Base-by-base conservation (phyloP, 2,113 vertebrate species). In the Anguilla japonica region DNA sequence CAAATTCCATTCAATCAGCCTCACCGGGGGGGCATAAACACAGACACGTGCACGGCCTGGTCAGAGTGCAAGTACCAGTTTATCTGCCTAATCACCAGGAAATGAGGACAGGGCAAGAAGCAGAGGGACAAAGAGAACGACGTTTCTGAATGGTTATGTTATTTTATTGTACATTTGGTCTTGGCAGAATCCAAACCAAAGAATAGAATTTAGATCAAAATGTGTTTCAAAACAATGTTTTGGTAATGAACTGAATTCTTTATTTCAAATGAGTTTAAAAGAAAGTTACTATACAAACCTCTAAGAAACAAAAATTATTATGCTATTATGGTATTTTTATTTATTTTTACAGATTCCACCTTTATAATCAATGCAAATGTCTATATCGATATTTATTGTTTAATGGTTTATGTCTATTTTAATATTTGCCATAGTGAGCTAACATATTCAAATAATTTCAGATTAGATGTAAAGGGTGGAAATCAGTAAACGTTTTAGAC, bases 31-130 rank as follows among this genome's bases (percentile, higher is more conserved):
- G 82, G 20, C 29, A 40, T 85, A 80, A 85, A 79, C 71, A 82
- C 41, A 56, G 82, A 34, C 29, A 56, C 82, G 57, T 67, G 43
- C 34, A 41, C 63, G 22, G 56, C 85, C 84, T 85, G 86, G 53
- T 87, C 80, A 3, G 85, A 82, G 92, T 91, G 94, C 93, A 94
- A 92, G 93, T 96, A 94, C 94, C 93, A 94, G 71, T 18, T 41
- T 84, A 6, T 20, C 83, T 71, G 83, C 71, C 39, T 20, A 63
- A 82, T 53, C 16, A 84, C 50, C 18, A 81, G 78, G 43, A 39
- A 67, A 20, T 34, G 82, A 41, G 71, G 26, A 26, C 39, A 8
- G 18, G 57, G 22, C n/a, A 20, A 87, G 41, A 71, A 39, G 34
- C 34, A n/a, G 29, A n/a, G 41, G 67, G n/a, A 18, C 11, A 60